Evolutionary conservation across 2,888 invertebrate genomes (phyloP).

Genomic region (Rhagophthalmus giganteus): DNA sequence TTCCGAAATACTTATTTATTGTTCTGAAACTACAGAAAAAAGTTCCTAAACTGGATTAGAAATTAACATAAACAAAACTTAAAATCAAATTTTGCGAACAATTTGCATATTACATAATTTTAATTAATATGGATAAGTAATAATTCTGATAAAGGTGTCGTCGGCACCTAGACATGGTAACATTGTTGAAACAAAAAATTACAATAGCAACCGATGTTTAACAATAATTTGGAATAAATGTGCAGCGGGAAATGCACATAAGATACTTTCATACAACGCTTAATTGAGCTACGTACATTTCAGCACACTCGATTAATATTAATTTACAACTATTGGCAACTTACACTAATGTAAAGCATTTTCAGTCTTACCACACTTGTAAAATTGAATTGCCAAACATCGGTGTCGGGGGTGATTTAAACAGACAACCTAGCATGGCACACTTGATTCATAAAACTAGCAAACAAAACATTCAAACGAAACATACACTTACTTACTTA

Average conservation of each 20-base stretch:
- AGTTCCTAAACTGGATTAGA: slow-evolving; percentile 29
- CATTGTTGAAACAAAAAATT: slow-evolving; percentile 39
- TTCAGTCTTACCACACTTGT: slow-evolving; percentile 41
- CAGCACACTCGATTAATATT: slow-evolving; percentile 18
- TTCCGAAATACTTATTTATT: too few relatives aligned
- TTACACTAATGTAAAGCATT: slow-evolving; percentile 32
- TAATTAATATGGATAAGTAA: slow-evolving; percentile 14
- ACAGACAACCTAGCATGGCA: slow-evolving; percentile 53
- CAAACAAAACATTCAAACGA: slow-evolving; percentile 48
- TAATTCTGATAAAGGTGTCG: slow-evolving; percentile 37
- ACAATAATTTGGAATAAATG: slow-evolving; percentile 43
- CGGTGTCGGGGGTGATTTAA: slow-evolving; percentile 45
- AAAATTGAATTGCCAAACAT: slow-evolving; percentile 47
- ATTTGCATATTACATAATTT: slow-evolving; percentile 34
- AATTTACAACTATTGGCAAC: slow-evolving; percentile 21
- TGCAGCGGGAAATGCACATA: slow-evolving; percentile 33
- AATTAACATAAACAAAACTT: slow-evolving; percentile 22
- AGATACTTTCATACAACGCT: slow-evolving; percentile 46
- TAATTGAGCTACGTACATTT: slow-evolving; percentile 42
- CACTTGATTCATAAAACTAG: slow-evolving; percentile 44
- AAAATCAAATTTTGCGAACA: slow-evolving; percentile 34
- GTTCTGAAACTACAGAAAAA: slow-evolving; percentile 40
- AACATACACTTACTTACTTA: slow-evolving; percentile 23
- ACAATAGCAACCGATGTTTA: slow-evolving; percentile 46
- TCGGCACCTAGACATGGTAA: slow-evolving; percentile 53